Evolutionary conservation across 2,113 vertebrate genomes (phyloP).

Genomic region (Vicugna pacos): DNA sequence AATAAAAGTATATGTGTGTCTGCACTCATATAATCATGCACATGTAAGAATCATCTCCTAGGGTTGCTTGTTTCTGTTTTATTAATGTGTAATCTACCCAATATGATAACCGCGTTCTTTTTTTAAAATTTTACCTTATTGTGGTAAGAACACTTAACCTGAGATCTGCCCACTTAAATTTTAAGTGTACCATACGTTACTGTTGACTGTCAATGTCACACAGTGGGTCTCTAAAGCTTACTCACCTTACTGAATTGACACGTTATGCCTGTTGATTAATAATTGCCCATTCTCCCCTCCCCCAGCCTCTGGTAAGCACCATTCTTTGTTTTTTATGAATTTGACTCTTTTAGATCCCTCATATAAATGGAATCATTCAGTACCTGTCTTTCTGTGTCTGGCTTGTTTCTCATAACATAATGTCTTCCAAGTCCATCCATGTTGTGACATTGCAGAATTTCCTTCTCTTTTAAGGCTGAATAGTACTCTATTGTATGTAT

Average conservation of each 20-base stretch:
- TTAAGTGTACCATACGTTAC: not conserved
- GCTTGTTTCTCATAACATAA: not conserved
- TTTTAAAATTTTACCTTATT: not conserved
- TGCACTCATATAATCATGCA: not conserved
- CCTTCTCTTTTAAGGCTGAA: not conserved
- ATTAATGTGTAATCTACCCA: not conserved
- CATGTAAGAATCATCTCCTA: slow-evolving; percentile 15
- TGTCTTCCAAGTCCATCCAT: not conserved
- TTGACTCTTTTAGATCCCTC: not conserved
- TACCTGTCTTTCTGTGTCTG: not conserved
- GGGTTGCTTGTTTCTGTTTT: not conserved
- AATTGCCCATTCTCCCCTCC: not conserved
- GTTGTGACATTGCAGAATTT: not conserved
- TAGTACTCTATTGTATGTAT: not conserved
- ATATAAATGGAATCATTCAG: not conserved
- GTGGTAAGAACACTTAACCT: not conserved
- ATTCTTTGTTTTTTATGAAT: slow-evolving; percentile 6
- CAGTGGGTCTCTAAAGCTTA: not conserved
- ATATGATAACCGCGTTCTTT: not conserved
- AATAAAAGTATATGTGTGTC: not conserved
- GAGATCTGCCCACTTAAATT: not conserved
- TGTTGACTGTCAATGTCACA: not conserved
- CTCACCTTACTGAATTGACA: not conserved
- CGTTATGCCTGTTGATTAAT: not conserved
- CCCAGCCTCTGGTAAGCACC: not conserved